These are phyloP conservation scores for Lycopodina hypogea DNA, from an alignment of 37 sponge, comb jelly and placozoan genomes.

Conservation along the genomic window DNA sequence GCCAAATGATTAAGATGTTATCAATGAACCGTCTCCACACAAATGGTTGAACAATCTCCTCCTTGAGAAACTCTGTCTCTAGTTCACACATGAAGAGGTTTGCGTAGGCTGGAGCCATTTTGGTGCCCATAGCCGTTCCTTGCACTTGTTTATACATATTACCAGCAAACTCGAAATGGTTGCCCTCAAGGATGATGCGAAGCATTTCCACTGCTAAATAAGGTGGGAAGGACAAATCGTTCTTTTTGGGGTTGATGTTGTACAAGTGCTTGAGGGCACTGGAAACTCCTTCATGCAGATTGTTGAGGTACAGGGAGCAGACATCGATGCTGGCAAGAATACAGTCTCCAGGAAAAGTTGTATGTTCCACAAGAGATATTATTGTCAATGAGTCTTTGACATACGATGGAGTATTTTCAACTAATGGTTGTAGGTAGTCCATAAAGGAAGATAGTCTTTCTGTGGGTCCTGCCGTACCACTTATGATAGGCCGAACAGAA, in stretches of 20 bases:
- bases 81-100: neutral
- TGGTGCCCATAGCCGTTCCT: no score
- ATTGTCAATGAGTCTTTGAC: neutral
- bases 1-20: neutral
- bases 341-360: neutral
- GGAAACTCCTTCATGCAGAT: neutral
- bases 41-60: neutral
- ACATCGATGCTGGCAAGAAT: neutral
- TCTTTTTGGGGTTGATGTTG: neutral
- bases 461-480: neutral
- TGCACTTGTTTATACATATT: neutral
- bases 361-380: neutral
- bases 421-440: neutral
- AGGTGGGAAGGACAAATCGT: neutral
- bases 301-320: neutral
- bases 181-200: neutral
- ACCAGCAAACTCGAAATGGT: neutral
- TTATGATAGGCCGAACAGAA: neutral
- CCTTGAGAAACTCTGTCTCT: neutral
- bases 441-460: neutral
- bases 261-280: neutral
- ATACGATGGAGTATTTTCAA: neutral
- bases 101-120: no score
- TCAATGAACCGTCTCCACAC: neutral
- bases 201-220: neutral